Evolutionary conservation across 2,797 vertebrate species (phyloP), one percentile per base, ranked within the genome.

Genomic region (Enoplosus armatus): DNA sequence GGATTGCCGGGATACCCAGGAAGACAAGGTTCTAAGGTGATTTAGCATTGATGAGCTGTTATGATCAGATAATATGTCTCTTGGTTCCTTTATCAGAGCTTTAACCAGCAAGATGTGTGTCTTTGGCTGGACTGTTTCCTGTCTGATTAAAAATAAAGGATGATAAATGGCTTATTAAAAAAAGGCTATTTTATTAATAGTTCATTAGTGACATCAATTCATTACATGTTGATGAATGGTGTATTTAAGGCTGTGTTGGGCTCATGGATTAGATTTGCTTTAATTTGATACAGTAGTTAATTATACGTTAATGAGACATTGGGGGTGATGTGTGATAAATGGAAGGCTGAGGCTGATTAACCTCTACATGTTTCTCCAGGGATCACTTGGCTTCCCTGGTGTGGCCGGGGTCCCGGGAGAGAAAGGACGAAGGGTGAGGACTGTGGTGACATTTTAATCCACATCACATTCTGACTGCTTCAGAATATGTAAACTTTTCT

Each of bases 1-100:
- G 98, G 98, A 43, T 94, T 99, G 75, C 97, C 97, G 0, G 98
- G 98, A 43, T 98, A 99, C 73, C 97, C 97, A 3, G 97, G 97
- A 76, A 96, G 97, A 80, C 96, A 96, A 80, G 98, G 98, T 62
- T 62, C 96, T 39, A 99, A 99, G 97, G 98, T 98, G 93, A 95
- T 93, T 78, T 51, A 77, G 65, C 75, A 73, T 18, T 83, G 73
- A 84, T 72, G 56, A 68, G 77, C 59, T 71, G 55, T 88, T 83
- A 80, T 48, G 67, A 83, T 80, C 67, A 54, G 56, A 73, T 78
- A 77, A 86, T 83, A 59, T 80, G 61, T 86, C 75, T 68, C 75
- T 55, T 35, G 58, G 29, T 43, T 69, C 35, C 47, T 80, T 76
- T 53, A 77, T 84, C 73, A 59, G 76, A 73, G 48, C 51, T 79